phyloP scores from a whole-genome alignment of 1,140 invertebrate species.

The Acromyrmex heyeri region DNA sequence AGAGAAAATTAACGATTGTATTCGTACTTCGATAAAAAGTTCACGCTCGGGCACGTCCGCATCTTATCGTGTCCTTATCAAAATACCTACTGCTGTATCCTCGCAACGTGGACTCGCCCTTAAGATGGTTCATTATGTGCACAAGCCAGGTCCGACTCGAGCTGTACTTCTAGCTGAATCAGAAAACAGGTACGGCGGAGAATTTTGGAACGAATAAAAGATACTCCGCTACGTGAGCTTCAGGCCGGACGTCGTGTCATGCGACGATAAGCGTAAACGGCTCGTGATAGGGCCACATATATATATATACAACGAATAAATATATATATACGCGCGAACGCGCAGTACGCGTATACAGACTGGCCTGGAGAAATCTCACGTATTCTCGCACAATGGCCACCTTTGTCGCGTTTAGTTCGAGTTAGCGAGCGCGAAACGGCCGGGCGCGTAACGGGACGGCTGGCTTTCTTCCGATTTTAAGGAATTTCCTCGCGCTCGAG shows the following conservation, averaged over 20 bases:
- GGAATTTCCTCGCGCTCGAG: constrained; percentile 65
- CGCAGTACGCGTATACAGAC: constrained; percentile 4
- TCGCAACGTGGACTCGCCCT: constrained; percentile 13
- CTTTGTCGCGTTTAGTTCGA: constrained; percentile 68
- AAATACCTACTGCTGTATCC: constrained; percentile 31
- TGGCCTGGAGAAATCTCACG: constrained; percentile 69
- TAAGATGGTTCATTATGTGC: constrained; percentile 16
- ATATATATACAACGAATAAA: too few relatives aligned
- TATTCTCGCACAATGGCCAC: constrained; percentile 66
- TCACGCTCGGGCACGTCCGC: background rate
- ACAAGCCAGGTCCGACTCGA: background rate
- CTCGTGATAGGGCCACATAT: constrained; percentile 35
- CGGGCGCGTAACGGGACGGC: constrained; percentile 24
- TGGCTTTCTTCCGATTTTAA: constrained; percentile 69
- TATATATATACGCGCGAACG: constrained; percentile 7
- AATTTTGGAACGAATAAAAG: constrained; percentile 66
- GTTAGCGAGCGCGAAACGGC: constrained; percentile 45
- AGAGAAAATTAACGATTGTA: constrained; percentile 26
- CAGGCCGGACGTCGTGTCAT: constrained; percentile 63
- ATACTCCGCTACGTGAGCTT: constrained; percentile 35
- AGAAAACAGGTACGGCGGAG: constrained; percentile 57
- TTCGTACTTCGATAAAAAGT: constrained; percentile 38
- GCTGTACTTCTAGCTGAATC: constrained; percentile 15
- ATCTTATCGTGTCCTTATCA: constrained; percentile 15
- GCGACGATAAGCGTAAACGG: constrained; percentile 69